Conservation (phyloP, 1,140 invertebrate species). For the Drosophila guanche region DNA sequence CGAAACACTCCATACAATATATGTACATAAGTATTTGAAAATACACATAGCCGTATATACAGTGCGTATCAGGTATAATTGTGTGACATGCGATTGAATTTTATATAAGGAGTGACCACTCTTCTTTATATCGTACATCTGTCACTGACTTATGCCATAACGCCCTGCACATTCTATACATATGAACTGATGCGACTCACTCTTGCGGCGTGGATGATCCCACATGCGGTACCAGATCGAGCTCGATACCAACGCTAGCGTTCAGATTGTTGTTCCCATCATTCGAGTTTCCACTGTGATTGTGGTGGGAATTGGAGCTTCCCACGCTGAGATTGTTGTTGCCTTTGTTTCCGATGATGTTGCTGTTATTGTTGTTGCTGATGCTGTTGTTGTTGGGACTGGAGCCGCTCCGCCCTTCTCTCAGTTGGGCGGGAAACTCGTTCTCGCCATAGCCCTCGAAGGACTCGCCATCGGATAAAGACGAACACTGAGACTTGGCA, state of each 20-base stretch:
- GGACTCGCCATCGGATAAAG: conserved; percentile 87
- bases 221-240: conserved; percentile 77
- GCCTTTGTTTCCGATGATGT: conserved; percentile 25
- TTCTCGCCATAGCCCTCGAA: conserved; percentile 88
- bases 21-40: too few species aligned
- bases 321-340: conserved; percentile 48
- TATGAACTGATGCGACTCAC: conserved; percentile 39
- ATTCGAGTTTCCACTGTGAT: conserved; percentile 65
- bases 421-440: conserved; percentile 58
- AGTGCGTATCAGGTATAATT: too few species aligned
- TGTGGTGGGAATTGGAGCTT: conserved; percentile 40
- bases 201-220: conserved; percentile 70
- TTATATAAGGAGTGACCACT: too few species aligned
- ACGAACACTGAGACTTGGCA: conserved; percentile 86
- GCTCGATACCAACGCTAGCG: conserved; percentile 71
- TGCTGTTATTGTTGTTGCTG: conserved; percentile 16
- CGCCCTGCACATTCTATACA: neutral
- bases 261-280: conserved; percentile 77
- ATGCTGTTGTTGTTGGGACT: conserved; percentile 31
- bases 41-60: too few species aligned
- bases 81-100: too few species aligned
- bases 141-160: neutral
- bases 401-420: conserved; percentile 23
- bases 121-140: neutral
- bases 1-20: too few species aligned